A percentile compares a stretch with the other conserved stretches of the same genome.
These are phyloP conservation scores for Mamestra configurata DNA, from an alignment of 1,140 invertebrate species.

Conservation along the genomic window DNA sequence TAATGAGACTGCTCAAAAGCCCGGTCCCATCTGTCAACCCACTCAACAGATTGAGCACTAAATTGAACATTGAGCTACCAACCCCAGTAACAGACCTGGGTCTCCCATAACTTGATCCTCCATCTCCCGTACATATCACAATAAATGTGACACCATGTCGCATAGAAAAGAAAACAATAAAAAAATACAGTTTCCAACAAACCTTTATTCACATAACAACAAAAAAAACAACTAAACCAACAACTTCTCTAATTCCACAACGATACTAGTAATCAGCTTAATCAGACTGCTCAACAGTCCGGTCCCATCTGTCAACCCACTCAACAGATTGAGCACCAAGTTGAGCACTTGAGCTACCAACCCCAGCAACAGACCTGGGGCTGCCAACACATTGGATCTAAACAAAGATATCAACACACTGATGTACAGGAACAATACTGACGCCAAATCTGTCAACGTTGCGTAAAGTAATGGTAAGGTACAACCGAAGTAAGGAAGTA, in stretches of 20 bases:
- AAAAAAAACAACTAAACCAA: conserved; percentile 52
- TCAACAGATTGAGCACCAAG: conserved; percentile 72
- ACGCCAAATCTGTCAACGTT: conserved; percentile 80
- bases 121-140: no score
- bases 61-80: no score
- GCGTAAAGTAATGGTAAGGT: conserved; percentile 80
- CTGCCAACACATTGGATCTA: conserved; percentile 77
- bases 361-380: conserved; percentile 72
- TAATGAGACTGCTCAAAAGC: no score
- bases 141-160: no score
- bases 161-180: not conserved
- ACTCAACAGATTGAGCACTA: no score
- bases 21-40: no score
- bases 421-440: conserved; percentile 80
- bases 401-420: conserved; percentile 81
- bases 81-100: no score
- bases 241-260: conserved; percentile 80
- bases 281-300: conserved; percentile 75
- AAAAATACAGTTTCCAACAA: not conserved
- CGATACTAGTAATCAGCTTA: conserved; percentile 75
- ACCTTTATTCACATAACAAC: conserved; percentile 3
- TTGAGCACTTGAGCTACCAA: conserved; percentile 77
- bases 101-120: no score
- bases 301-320: conserved; percentile 72
- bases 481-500: conserved; percentile 81